Percentiles rank a stretch among this genome's conserved stretches.
These are phyloP conservation scores for Danio choprae DNA, from an alignment of 2,797 vertebrate species.

Conservation along the genomic window DNA sequence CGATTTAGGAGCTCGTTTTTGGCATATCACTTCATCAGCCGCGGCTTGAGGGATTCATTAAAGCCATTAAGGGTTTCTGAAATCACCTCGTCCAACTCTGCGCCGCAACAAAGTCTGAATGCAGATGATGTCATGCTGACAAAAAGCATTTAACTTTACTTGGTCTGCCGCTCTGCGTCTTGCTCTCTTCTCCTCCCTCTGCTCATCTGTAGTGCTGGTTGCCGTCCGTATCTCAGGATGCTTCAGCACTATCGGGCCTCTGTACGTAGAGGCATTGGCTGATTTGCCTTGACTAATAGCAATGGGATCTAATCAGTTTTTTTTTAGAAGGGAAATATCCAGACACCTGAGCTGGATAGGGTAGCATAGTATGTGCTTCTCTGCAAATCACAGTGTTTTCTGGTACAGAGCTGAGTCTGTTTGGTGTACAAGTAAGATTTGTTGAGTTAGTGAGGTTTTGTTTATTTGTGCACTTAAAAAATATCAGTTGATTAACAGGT, in stretches of 20 bases:
- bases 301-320: conserved; percentile 31
- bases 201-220: conserved; percentile 15
- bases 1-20: conserved; percentile 45
- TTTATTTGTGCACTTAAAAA: background rate
- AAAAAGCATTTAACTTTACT: conserved; percentile 27
- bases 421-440: background rate
- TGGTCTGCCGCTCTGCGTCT: background rate
- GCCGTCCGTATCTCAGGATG: conserved; percentile 5
- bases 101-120: conserved; percentile 13
- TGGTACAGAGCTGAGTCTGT: background rate
- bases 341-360: conserved; percentile 31
- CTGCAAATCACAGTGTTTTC: background rate
- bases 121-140: conserved; percentile 29
- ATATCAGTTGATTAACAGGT: no score
- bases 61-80: conserved; percentile 37
- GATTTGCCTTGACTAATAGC: conserved; percentile 31
- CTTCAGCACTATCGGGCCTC: background rate
- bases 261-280: conserved; percentile 14
- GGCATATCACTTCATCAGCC: conserved; percentile 23
- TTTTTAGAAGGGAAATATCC: background rate
- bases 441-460: background rate
- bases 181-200: conserved; percentile 17
- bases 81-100: conserved; percentile 30
- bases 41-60: conserved; percentile 49
- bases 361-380: background rate